phyloP scores from a whole-genome alignment of 2,113 vertebrate genomes.

The Actenoides lindsayi region DNA sequence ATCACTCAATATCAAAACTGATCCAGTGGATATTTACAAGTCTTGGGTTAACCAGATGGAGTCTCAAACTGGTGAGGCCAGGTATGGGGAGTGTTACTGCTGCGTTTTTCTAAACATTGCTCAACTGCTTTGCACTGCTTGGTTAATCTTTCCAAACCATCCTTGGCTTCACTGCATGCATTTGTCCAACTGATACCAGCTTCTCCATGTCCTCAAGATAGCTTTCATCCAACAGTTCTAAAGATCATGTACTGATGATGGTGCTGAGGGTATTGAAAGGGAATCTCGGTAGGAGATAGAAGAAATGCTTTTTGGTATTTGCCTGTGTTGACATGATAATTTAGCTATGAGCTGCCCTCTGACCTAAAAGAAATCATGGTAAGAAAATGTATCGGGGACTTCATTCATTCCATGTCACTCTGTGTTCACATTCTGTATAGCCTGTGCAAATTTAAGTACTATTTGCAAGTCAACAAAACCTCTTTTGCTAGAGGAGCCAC shows the following conservation, averaged over 20 bases:
- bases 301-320: not conserved
- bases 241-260: not conserved
- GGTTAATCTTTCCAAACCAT: not conserved
- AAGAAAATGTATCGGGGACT: not conserved
- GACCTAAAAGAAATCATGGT: not conserved
- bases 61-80: constrained; percentile 95
- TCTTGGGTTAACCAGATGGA: constrained; percentile 99
- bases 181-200: not conserved
- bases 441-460: not conserved
- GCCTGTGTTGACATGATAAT: not conserved
- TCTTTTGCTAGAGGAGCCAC: not conserved
- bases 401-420: accelerated
- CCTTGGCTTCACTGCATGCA: not conserved
- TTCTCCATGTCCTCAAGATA: not conserved
- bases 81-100: constrained; percentile 72
- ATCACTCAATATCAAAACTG: constrained; percentile 95
- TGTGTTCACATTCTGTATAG: not conserved
- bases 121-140: not conserved
- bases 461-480: not conserved
- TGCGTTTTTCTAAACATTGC: not conserved
- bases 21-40: constrained; percentile 98
- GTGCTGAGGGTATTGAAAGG: not conserved
- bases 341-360: not conserved
- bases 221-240: not conserved
- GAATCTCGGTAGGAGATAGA: not conserved